These are phyloP conservation scores for Dysmachus trigonus DNA, from an alignment of 2,888 invertebrate genomes.

Conservation along the genomic window DNA sequence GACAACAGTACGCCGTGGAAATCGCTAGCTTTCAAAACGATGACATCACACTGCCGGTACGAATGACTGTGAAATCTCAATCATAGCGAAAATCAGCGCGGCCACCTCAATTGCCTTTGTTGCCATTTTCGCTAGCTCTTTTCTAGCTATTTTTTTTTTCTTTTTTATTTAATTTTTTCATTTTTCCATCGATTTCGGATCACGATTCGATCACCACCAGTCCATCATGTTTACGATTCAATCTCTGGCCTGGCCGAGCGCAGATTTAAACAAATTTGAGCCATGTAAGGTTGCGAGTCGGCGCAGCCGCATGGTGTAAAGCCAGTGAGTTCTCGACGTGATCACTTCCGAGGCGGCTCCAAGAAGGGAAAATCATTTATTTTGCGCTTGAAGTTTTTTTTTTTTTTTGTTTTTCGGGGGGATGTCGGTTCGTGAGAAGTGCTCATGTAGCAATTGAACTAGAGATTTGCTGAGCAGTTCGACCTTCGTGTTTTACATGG, in stretches of 20 bases:
- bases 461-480: neutral
- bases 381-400: neutral
- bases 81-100: constrained; percentile 19
- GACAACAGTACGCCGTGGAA: neutral
- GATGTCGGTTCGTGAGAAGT: neutral
- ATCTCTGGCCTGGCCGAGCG: neutral
- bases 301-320: neutral
- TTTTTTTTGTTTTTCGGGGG: neutral
- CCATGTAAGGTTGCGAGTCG: neutral
- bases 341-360: neutral
- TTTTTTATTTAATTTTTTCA: neutral
- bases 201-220: neutral
- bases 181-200: neutral
- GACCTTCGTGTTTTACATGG: constrained; percentile 9
- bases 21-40: constrained; percentile 1
- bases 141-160: neutral
- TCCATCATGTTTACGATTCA: constrained; percentile 22
- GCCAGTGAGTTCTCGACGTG: neutral
- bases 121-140: neutral
- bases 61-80: constrained; percentile 25
- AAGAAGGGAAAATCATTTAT: neutral
- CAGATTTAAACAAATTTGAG: constrained; percentile 6
- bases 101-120: neutral
- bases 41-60: constrained; percentile 9
- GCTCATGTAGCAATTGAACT: neutral